Evolutionary conservation across 2,888 invertebrate species (phyloP).

Genomic region (Drosophila anomelani): DNA sequence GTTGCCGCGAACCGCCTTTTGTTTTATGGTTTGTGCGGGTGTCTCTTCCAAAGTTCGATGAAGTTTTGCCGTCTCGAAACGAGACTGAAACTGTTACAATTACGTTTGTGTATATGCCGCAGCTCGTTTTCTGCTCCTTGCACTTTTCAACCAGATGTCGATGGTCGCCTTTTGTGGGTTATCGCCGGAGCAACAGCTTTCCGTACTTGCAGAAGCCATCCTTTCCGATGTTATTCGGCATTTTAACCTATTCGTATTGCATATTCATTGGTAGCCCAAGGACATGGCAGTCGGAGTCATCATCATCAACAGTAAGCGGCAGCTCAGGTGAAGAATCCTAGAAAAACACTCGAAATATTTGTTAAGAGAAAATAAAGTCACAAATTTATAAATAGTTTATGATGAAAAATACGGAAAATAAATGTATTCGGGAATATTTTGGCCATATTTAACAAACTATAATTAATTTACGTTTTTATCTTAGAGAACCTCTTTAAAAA

Average conservation of each 20-base stretch:
- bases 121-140: slow-evolving; percentile 33
- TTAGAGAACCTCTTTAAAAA: too few relatives aligned
- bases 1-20: slow-evolving; percentile 61
- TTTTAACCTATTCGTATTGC: slow-evolving; percentile 52
- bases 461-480: too few relatives aligned
- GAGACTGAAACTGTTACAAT: slow-evolving; percentile 69
- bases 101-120: slow-evolving; percentile 48
- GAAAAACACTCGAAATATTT: slow-evolving; percentile 14
- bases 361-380: background rate
- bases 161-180: slow-evolving; percentile 43
- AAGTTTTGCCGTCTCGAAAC: slow-evolving; percentile 66
- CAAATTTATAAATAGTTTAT: too few relatives aligned
- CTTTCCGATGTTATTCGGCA: slow-evolving; percentile 7
- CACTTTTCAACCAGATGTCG: slow-evolving; percentile 28
- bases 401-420: too few relatives aligned
- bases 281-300: slow-evolving; percentile 35
- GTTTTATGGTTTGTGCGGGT: slow-evolving; percentile 66
- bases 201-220: background rate
- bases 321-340: background rate
- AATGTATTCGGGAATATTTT: too few relatives aligned
- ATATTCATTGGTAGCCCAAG: slow-evolving; percentile 69
- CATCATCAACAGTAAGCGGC: slow-evolving; percentile 34
- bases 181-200: slow-evolving; percentile 32
- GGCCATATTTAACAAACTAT: too few relatives aligned
- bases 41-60: slow-evolving; percentile 54